phyloP scores from a whole-genome alignment of 2,888 invertebrate species.

The Drosophila kanekoi region DNA sequence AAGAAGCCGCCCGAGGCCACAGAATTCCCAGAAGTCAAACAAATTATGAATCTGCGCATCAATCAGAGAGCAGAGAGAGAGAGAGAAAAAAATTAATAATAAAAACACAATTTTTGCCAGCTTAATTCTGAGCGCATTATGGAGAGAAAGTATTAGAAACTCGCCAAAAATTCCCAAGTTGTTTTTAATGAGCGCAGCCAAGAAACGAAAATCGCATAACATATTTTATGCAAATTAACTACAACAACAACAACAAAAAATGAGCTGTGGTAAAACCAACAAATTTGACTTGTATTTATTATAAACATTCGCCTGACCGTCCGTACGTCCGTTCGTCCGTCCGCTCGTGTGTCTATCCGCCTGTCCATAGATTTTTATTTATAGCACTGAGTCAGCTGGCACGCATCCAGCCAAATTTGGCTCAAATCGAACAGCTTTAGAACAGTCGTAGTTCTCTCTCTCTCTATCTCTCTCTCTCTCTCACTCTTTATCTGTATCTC shows the following conservation, averaged over 20 bases:
- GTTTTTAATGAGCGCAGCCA: slow-evolving; percentile 39
- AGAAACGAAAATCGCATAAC: slow-evolving; percentile 39
- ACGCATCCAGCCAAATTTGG: slow-evolving; percentile 57
- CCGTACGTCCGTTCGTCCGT: too few relatives aligned
- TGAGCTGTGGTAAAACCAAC: slow-evolving; percentile 62
- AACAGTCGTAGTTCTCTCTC: slow-evolving; percentile 1
- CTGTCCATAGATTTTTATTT: slow-evolving; percentile 57
- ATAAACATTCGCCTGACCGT: slow-evolving; percentile 9
- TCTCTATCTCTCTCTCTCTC: not conserved
- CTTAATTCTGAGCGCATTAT: slow-evolving; percentile 47
- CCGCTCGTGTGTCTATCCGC: slow-evolving; percentile 1
- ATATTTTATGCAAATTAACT: slow-evolving; percentile 66
- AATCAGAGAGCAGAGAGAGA: slow-evolving; percentile 30
- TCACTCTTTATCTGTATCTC: not conserved
- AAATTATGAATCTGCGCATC: slow-evolving; percentile 50
- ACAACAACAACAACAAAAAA: slow-evolving; percentile 18
- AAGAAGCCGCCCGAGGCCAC: slow-evolving; percentile 32
- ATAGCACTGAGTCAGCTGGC: slow-evolving; percentile 69
- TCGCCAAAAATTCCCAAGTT: slow-evolving; percentile 42
- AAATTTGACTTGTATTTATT: slow-evolving; percentile 48
- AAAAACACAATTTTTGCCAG: slow-evolving; percentile 15
- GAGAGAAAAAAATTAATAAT: not conserved
- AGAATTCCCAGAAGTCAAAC: slow-evolving; percentile 33
- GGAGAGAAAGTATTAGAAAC: slow-evolving; percentile 75
- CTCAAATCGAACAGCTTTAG: slow-evolving; percentile 19